These are phyloP conservation scores for Cynocephalus volans DNA, from an alignment of 2,113 vertebrate genomes.

Conservation along the genomic window DNA sequence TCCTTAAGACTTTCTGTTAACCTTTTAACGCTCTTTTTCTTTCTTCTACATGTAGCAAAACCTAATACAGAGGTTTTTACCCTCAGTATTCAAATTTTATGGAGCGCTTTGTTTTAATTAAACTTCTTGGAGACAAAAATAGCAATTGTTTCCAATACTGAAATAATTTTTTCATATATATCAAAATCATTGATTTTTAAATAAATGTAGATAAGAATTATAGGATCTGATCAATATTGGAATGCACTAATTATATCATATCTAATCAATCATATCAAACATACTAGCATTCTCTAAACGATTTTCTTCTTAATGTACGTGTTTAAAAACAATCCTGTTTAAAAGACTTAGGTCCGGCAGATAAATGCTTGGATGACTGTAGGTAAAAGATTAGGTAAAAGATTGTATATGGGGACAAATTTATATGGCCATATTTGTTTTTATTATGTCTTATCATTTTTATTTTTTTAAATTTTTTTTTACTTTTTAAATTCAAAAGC, in stretches of 20 bases:
- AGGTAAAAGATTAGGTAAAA: background rate
- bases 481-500: background rate
- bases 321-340: background rate
- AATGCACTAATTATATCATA: background rate
- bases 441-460: background rate
- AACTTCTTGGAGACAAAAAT: background rate
- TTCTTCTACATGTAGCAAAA: background rate
- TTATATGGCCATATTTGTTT: background rate
- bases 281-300: background rate
- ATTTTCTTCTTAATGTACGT: background rate
- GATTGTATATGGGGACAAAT: background rate
- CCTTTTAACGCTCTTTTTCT: background rate
- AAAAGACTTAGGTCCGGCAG: background rate
- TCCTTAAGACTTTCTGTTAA: background rate
- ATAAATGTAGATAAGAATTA: background rate
- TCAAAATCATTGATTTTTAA: background rate
- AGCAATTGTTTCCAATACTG: background rate
- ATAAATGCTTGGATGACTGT: background rate
- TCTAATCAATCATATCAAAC: background rate
- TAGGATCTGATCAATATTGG: background rate
- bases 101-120: background rate
- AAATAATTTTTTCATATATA: background rate
- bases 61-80: background rate
- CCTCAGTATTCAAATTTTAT: background rate
- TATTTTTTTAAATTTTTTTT: background rate